Conservation (phyloP, 2,113 vertebrate species). For the Poeciliopsis occidentalis region DNA sequence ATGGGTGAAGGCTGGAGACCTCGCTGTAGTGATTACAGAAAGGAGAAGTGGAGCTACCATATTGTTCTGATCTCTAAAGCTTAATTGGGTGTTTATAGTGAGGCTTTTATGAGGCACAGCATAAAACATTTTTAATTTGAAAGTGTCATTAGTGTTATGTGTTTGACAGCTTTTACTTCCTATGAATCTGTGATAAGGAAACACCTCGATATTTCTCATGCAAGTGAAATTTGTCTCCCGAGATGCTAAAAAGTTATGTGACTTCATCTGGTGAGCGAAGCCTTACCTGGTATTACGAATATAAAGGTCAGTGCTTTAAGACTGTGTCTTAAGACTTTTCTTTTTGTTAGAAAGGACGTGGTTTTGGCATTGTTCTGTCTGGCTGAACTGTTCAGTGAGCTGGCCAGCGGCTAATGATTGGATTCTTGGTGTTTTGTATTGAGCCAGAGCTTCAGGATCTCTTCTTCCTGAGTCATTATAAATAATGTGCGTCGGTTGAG, state of each 20-base stretch:
- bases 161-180: background rate
- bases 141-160: constrained; percentile 5
- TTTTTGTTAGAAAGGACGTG: background rate
- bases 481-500: too few relatives aligned
- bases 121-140: constrained; percentile 6
- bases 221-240: too few relatives aligned
- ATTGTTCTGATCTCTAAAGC: constrained; percentile 35
- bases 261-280: too few relatives aligned
- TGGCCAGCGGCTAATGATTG: background rate
- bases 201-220: background rate
- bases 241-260: too few relatives aligned
- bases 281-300: too few relatives aligned
- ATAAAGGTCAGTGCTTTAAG: background rate
- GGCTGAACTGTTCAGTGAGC: background rate
- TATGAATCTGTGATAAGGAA: background rate
- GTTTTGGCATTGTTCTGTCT: background rate
- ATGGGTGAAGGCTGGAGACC: constrained; percentile 74
- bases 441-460: background rate
- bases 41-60: constrained; percentile 32
- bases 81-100: constrained; percentile 60
- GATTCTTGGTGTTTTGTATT: background rate
- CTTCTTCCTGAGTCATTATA: background rate
- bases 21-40: constrained; percentile 68
- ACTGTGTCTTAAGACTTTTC: background rate
- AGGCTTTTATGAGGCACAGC: constrained; percentile 16